Conservation (phyloP, 2,888 invertebrate species). For the Dryobotodes eremita region DNA sequence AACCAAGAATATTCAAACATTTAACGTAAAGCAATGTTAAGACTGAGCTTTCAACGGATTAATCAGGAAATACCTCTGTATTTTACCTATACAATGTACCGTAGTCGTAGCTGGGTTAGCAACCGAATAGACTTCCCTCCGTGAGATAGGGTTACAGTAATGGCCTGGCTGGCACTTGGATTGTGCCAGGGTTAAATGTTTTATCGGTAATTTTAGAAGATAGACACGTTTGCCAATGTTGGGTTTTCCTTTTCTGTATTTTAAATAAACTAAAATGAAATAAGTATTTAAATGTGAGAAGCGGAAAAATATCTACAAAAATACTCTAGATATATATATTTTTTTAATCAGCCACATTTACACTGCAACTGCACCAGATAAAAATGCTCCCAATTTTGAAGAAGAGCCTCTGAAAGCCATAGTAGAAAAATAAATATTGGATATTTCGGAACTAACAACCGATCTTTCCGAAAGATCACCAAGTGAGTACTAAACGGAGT, state of each 20-base stretch:
- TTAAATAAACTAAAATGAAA: neutral
- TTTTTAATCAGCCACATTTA: no score
- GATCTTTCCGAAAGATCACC: constrained; percentile 12
- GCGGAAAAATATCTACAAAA: neutral
- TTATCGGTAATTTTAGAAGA: constrained; percentile 30
- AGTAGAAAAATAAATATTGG: neutral
- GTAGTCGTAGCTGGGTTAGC: constrained; percentile 29
- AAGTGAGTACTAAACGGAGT: constrained; percentile 29
- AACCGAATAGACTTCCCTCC: constrained; percentile 47
- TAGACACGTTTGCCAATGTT: constrained; percentile 25
- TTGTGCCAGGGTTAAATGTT: constrained; percentile 52
- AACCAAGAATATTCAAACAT: neutral
- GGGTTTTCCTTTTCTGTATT: neutral
- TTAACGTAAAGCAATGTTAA: constrained; percentile 34
- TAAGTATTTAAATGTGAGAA: neutral
- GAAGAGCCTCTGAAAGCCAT: constrained; percentile 12
- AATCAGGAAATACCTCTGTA: constrained; percentile 62
- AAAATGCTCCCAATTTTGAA: neutral
- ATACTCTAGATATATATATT: neutral
- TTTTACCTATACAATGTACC: constrained; percentile 38
- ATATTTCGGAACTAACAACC: constrained; percentile 14
- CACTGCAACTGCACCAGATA: neutral
- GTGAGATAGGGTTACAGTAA: constrained; percentile 62
- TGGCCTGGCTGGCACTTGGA: constrained; percentile 46
- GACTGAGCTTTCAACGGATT: constrained; percentile 41